These are phyloP conservation scores for Deroptyus accipitrinus DNA, from an alignment of 2,113 vertebrate species.

Conservation along the genomic window DNA sequence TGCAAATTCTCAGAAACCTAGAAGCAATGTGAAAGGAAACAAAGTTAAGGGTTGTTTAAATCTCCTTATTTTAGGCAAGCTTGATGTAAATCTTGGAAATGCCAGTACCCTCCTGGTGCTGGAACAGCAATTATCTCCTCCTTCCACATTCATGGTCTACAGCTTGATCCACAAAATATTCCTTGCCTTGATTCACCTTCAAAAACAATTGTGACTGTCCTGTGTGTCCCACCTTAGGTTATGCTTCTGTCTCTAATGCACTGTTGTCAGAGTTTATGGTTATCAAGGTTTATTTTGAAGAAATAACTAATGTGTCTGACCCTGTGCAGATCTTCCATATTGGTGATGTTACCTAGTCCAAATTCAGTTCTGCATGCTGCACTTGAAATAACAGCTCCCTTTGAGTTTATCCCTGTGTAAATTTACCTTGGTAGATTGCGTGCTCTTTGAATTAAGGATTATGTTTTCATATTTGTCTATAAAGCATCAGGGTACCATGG, in stretches of 20 bases:
- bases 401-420: not conserved
- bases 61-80: not conserved
- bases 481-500: constrained; percentile 27
- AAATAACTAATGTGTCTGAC: not conserved
- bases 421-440: not conserved
- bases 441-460: not conserved
- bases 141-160: not conserved
- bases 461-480: constrained; percentile 1
- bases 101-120: not conserved
- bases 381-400: not conserved
- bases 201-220: not conserved
- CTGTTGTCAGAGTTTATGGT: not conserved
- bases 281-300: not conserved
- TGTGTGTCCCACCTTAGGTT: not conserved
- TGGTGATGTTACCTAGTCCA: not conserved
- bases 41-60: not conserved
- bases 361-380: not conserved
- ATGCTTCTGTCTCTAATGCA: not conserved
- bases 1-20: not conserved
- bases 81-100: not conserved
- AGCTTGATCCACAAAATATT: not conserved
- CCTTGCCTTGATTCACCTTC: not conserved
- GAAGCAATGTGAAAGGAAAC: not conserved
- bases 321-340: not conserved
- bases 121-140: not conserved